Conservation (phyloP, 2,113 vertebrate genomes). For the Poicephalus gulielmi region DNA sequence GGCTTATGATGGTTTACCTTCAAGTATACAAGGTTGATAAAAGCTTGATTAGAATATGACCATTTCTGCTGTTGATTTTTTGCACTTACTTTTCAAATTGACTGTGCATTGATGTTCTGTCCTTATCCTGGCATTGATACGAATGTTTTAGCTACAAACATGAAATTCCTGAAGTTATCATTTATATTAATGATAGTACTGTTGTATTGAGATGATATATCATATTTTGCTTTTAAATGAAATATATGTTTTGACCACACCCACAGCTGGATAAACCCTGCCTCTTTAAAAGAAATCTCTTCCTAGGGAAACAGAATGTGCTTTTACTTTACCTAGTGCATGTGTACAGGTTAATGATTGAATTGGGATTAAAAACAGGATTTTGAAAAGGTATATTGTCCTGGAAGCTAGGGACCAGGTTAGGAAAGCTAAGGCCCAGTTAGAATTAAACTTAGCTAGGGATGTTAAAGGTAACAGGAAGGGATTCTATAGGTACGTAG, state of each 20-base stretch:
- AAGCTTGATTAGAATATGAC: neutral
- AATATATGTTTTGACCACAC: neutral
- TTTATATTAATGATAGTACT: neutral
- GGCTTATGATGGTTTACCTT: neutral
- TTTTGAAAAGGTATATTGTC: too few relatives aligned
- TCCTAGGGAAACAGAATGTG: neutral
- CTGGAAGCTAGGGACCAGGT: too few relatives aligned
- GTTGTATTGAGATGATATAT: neutral
- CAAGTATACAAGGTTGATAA: neutral
- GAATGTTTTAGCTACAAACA: neutral
- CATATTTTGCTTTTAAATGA: neutral
- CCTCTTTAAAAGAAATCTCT: neutral
- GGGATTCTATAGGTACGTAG: too few relatives aligned
- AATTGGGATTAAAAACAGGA: neutral
- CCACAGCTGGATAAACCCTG: neutral
- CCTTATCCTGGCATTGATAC: neutral
- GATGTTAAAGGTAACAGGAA: too few relatives aligned
- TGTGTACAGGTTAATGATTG: neutral
- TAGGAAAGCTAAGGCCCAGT: too few relatives aligned
- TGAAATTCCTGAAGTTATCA: neutral
- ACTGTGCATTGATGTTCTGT: neutral
- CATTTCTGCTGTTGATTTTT: neutral
- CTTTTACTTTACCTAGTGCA: neutral
- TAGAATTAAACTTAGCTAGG: too few relatives aligned
- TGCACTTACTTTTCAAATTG: neutral